Conservation (phyloP, 2,797 vertebrate genomes). For the Arrhamphus sclerolepis region DNA sequence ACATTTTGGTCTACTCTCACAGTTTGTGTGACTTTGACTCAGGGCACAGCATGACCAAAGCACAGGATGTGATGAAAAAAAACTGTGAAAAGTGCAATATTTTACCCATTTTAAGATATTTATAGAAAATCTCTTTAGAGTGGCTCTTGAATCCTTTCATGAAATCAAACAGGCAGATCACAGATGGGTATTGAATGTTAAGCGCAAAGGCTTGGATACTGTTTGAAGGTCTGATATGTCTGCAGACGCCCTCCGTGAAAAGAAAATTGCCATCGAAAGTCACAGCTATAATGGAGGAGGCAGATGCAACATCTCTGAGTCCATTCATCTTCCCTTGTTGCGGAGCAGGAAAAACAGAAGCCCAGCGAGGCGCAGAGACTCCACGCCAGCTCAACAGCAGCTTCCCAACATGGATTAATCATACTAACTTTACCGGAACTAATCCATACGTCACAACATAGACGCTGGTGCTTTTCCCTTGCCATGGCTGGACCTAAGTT, state of each 20-base stretch:
- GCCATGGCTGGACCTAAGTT: constrained; percentile 33
- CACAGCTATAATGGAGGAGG: constrained; percentile 39
- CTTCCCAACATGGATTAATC: constrained; percentile 58
- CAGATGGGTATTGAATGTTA: constrained; percentile 20
- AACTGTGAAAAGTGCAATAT: background rate
- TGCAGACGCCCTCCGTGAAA: constrained; percentile 18
- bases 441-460: constrained; percentile 65
- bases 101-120: constrained; percentile 2
- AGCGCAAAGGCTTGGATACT: background rate
- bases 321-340: constrained; percentile 60
- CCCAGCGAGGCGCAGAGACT: constrained; percentile 10
- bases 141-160: constrained; percentile 9
- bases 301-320: constrained; percentile 42
- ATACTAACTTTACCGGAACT: constrained; percentile 68
- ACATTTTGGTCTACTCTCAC: constrained; percentile 1
- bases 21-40: background rate
- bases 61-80: no score
- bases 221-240: constrained; percentile 27
- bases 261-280: constrained; percentile 37
- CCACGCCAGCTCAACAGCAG: constrained; percentile 18
- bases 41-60: background rate
- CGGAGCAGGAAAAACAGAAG: constrained; percentile 45
- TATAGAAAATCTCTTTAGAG: background rate
- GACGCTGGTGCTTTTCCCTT: constrained; percentile 22
- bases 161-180: constrained; percentile 28